Evolutionary conservation across 1,140 invertebrate species (phyloP).

Genomic region (Drosophila arawakana): DNA sequence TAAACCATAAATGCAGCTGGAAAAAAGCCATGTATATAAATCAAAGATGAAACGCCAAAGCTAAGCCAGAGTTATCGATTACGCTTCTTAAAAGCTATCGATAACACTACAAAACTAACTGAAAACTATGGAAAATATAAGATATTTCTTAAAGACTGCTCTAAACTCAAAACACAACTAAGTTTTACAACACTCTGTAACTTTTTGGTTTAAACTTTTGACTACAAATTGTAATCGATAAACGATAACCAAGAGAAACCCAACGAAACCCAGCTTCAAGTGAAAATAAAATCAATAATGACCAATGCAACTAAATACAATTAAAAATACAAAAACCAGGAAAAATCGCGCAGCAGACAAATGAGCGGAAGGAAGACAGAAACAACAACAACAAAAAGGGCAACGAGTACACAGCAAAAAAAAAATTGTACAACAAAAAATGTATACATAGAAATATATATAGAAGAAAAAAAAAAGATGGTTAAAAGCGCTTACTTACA

Average conservation of each 20-base stretch:
- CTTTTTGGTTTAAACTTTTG: too few relatives aligned
- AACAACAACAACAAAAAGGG: constrained; percentile 25
- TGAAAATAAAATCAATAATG: constrained; percentile 72
- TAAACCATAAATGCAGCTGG: constrained; percentile 61
- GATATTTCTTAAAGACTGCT: too few relatives aligned
- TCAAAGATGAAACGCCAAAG: background rate
- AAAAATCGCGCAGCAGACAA: constrained; percentile 63
- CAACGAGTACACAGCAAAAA: constrained; percentile 24
- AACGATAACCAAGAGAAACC: background rate
- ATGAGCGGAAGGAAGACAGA: constrained; percentile 67
- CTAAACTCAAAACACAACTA: too few relatives aligned
- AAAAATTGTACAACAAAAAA: constrained; percentile 24
- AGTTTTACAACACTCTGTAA: too few relatives aligned
- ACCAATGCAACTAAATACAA: constrained; percentile 81
- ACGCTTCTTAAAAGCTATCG: background rate
- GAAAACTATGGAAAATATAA: too few relatives aligned
- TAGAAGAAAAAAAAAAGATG: constrained; percentile 42
- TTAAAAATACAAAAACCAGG: constrained; percentile 56
- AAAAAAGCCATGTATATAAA: constrained; percentile 16
- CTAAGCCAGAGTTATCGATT: background rate
- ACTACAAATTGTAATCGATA: background rate
- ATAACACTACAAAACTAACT: background rate
- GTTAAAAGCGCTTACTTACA: constrained; percentile 79
- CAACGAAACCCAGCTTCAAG: background rate
- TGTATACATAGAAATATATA: constrained; percentile 7